phyloP scores from a whole-genome alignment of 35 echinoderm and acorn worm species.

The Heliocidaris tuberculata region DNA sequence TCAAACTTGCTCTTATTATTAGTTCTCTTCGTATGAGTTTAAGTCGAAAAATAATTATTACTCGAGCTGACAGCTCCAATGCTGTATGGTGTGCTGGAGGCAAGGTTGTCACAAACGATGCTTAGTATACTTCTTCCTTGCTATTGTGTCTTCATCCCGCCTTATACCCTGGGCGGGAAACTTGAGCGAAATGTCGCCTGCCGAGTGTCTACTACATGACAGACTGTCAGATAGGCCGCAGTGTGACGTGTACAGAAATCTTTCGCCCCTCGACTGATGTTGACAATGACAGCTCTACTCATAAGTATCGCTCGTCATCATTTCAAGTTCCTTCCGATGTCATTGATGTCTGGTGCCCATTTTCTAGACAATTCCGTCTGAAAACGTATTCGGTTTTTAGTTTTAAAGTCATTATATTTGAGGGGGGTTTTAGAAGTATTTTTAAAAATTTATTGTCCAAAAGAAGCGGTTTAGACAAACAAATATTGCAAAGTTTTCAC shows the following conservation, averaged over 20 bases:
- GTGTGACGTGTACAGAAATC: background rate
- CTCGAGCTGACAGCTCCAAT: slow-evolving; percentile 18
- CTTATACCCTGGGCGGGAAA: background rate
- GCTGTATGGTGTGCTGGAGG: slow-evolving; percentile 24
- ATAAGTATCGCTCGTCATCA: background rate
- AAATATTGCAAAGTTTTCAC: too few species aligned
- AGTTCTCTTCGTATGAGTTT: background rate
- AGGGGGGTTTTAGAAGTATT: too few species aligned
- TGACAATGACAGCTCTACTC: background rate
- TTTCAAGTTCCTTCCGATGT: background rate
- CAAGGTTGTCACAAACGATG: slow-evolving; percentile 10
- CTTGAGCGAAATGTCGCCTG: slow-evolving; percentile 4
- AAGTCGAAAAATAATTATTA: slow-evolving; percentile 36
- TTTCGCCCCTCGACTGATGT: background rate
- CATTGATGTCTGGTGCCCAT: background rate
- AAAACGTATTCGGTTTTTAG: background rate
- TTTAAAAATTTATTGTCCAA: too few species aligned
- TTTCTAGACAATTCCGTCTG: background rate
- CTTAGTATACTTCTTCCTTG: background rate
- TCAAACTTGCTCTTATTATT: background rate
- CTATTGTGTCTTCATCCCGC: background rate
- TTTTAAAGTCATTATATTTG: too few species aligned
- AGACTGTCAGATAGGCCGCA: background rate
- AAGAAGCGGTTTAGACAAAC: too few species aligned
- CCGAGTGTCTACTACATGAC: background rate